Percentiles rank a stretch among this genome's conserved stretches.
These are phyloP conservation scores for Aproaerema taeniolella DNA, from an alignment of 2,888 invertebrate species.

Conservation along the genomic window DNA sequence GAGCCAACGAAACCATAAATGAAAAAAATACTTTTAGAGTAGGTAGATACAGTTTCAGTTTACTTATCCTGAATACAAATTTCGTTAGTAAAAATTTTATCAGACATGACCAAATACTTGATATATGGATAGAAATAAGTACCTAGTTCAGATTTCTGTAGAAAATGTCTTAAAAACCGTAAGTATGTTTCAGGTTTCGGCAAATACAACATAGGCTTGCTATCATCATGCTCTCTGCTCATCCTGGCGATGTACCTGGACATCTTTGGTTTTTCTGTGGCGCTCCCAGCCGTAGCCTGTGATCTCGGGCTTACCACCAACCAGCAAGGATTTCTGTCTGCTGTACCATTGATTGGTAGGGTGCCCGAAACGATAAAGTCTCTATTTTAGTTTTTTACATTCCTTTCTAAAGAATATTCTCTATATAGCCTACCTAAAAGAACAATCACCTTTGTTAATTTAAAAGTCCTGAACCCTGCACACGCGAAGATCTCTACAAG, in stretches of 20 bases:
- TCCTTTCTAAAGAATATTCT: too few relatives aligned
- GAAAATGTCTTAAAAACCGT: too few relatives aligned
- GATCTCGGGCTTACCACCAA: conserved; percentile 79
- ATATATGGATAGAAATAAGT: background rate
- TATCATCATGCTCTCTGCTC: conserved; percentile 71
- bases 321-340: conserved; percentile 79
- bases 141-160: background rate
- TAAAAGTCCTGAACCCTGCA: too few relatives aligned
- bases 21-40: background rate
- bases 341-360: conserved; percentile 54
- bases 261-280: conserved; percentile 58
- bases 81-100: background rate
- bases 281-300: conserved; percentile 83
- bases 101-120: background rate
- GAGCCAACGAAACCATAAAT: too few relatives aligned
- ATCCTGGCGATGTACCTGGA: conserved; percentile 61
- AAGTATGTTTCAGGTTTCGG: conserved; percentile 72
- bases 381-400: too few relatives aligned
- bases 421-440: too few relatives aligned
- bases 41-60: background rate
- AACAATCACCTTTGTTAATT: too few relatives aligned
- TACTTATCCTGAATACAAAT: background rate
- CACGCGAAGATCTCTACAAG: too few relatives aligned
- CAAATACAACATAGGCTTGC: conserved; percentile 78
- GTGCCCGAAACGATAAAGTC: too few relatives aligned